Base-by-base conservation (phyloP, 2,888 invertebrate species). In the Tinea pellionella region DNA sequence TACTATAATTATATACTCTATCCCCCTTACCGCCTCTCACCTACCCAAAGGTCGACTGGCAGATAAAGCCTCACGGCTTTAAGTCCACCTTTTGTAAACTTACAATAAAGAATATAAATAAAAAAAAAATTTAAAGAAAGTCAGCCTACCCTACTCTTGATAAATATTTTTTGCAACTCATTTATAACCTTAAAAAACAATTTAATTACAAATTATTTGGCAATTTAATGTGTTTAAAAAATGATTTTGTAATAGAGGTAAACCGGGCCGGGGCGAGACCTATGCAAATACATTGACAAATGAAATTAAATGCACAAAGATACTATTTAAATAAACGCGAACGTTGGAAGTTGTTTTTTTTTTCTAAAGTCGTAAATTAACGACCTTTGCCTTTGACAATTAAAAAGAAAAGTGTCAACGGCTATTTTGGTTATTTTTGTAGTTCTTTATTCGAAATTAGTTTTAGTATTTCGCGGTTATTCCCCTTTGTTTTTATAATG, bases 211-310 rank as follows among this genome's bases (percentile, higher is more conserved):
- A 24, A 24, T 3, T 24, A 37, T 37, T 37, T 37, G 37, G 3
- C 37, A 37, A 37, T n/a, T 24, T 24, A 37, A n/a, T 37, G 37
- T 6, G n/a, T 37, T 37, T n/a, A 37, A 37, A 37, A 37, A 37
- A 37, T 37, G 37, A 12, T 37, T 37, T 37, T 37, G 37, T 37
- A 37, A 37, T 37, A n/a, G 37, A 37, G 37, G 37, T 37, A 37
- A 57, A 64, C 43, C 61, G 62, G 65, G 67, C 61, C 67, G 63
- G 63, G 64, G 63, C 66, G 57, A 62, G 66, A 67, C 67, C 66
- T 69, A 69, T 70, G 69, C 59, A 63, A 70, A 70, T 70, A 51
- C 16, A 15, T 65, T 67, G 63, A 68, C 63, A 67, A 68, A 47
- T 47, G 67, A 47, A 47, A 47, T 16, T 47, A 47, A 47, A 37